A percentile compares a stretch with the other conserved stretches of the same genome.
These are phyloP conservation scores for Acrobasis suavella DNA, from an alignment of 2,888 invertebrate species.

Conservation along the genomic window DNA sequence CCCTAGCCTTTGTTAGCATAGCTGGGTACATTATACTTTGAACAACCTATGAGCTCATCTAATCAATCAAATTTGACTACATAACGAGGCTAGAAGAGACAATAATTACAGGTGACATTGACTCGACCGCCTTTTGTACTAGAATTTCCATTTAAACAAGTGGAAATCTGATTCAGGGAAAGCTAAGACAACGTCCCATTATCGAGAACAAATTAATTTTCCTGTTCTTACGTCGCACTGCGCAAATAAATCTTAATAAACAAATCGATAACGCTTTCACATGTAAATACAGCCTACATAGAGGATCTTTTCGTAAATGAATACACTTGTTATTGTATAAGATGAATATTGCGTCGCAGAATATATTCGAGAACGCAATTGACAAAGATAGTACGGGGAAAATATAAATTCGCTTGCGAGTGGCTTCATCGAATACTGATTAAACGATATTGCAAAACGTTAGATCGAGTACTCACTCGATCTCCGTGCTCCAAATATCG, in stretches of 20 bases:
- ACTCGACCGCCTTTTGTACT: not conserved
- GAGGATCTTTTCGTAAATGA: not conserved
- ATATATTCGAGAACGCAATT: conserved; percentile 11
- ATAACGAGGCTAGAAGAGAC: not conserved
- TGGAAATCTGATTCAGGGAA: conserved; percentile 10
- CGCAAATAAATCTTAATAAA: conserved; percentile 17
- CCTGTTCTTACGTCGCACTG: conserved; percentile 2
- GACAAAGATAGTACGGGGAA: conserved; percentile 3
- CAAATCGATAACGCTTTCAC: conserved; percentile 23
- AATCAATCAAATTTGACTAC: conserved; percentile 1
- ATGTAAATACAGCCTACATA: conserved; percentile 5
- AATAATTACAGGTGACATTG: not conserved
- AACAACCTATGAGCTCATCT: conserved; percentile 3
- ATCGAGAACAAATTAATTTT: conserved; percentile 11
- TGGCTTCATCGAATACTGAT: conserved; percentile 29
- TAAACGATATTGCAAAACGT: conserved; percentile 25
- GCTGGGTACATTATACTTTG: conserved; percentile 2
- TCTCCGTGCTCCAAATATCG: conserved; percentile 59
- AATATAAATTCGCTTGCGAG: conserved; percentile 31
- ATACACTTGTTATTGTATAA: not conserved
- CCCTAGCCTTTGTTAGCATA: not conserved
- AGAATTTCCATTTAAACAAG: not conserved
- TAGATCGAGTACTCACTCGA: conserved; percentile 60
- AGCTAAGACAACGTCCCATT: conserved; percentile 2
- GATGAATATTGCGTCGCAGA: not conserved